Evolutionary conservation across 1,140 invertebrate species (phyloP), one percentile per base, ranked within the genome.

Genomic region (Theocolax elegans): DNA sequence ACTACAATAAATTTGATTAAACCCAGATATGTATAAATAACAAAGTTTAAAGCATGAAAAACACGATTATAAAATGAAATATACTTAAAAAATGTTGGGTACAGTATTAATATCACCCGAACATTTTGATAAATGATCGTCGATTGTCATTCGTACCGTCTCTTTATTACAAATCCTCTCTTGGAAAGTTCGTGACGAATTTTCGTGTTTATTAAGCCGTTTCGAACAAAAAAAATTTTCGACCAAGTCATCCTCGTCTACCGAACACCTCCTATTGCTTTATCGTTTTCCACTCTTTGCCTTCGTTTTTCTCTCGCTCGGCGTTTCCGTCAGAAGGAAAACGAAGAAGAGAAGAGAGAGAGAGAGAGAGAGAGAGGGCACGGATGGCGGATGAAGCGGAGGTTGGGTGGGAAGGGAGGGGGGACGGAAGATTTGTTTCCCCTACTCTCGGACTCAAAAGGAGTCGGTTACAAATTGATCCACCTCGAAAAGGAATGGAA

Each of bases 381-480:
- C 31, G 31, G 31, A 35, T n/a, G n/a, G n/a, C n/a, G n/a, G n/a
- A n/a, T 10, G 4, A 51, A 51, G 27, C 27, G 6, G 48, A 25
- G 25, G 10, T 27, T 23, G 13, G 27, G 8, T 27, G n/a, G 40
- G 17, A 44, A 29, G 27, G 35, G 6, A n/a, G 2, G 19, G 6
- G 29, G 2, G 0, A 1, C 6, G 29, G 46, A 51, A 51, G 19
- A 49, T 63, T 63, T 63, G 46, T 48, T 62, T 25, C 29, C 42
- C 25, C 40, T 46, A n/a, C 7, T 29, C 21, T 27, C 40, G 27
- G 23, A 44, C 40, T 1, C 35, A 9, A 23, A 42, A 10, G 19
- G 29, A 3, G 44, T 10, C 62, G 48, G 62, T 53, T 65, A 65
- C 62, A 65, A 65, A 65, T 42, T 53, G 48, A 53, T 53, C 35